phyloP scores from a whole-genome alignment of 2,797 vertebrate species.

The Carapus acus region DNA sequence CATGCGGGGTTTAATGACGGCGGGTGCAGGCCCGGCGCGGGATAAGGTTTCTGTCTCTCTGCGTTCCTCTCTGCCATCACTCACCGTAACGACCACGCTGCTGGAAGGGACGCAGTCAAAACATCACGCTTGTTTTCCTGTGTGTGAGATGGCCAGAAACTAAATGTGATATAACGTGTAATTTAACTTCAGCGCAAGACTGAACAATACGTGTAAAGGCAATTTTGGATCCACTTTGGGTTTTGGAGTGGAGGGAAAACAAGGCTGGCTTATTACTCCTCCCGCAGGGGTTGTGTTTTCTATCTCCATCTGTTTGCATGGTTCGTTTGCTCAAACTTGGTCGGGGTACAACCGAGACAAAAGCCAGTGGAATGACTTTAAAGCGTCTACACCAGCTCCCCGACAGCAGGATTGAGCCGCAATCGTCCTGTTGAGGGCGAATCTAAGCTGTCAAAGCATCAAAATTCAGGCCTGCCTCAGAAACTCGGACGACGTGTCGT shows the following conservation, averaged over 20 bases:
- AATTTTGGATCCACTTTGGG: neutral
- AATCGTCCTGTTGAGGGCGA: neutral
- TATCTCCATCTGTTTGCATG: too few species aligned
- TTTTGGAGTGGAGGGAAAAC: neutral
- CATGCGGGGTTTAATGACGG: slow-evolving; percentile 47
- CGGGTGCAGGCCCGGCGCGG: slow-evolving; percentile 40
- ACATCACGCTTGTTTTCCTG: slow-evolving; percentile 25
- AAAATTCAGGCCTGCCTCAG: too few species aligned
- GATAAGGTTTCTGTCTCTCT: slow-evolving; percentile 56
- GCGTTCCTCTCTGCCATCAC: slow-evolving; percentile 44
- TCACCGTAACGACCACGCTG: slow-evolving; percentile 39
- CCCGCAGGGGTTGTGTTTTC: neutral
- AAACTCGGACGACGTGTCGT: too few species aligned
- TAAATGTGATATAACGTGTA: slow-evolving; percentile 18
- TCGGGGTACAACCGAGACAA: neutral
- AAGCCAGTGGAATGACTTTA: neutral
- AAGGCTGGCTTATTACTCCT: neutral
- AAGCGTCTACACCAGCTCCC: too few species aligned
- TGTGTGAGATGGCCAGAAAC: slow-evolving; percentile 11
- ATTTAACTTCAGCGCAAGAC: slow-evolving; percentile 1
- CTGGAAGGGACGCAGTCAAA: slow-evolving; percentile 39
- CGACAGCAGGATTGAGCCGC: neutral
- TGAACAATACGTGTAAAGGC: neutral
- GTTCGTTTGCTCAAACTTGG: too few species aligned
- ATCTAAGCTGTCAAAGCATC: neutral